Evolutionary conservation across 2,888 invertebrate species (phyloP), one percentile per base, ranked within the genome.

Genomic region (Plemyria rubiginata): DNA sequence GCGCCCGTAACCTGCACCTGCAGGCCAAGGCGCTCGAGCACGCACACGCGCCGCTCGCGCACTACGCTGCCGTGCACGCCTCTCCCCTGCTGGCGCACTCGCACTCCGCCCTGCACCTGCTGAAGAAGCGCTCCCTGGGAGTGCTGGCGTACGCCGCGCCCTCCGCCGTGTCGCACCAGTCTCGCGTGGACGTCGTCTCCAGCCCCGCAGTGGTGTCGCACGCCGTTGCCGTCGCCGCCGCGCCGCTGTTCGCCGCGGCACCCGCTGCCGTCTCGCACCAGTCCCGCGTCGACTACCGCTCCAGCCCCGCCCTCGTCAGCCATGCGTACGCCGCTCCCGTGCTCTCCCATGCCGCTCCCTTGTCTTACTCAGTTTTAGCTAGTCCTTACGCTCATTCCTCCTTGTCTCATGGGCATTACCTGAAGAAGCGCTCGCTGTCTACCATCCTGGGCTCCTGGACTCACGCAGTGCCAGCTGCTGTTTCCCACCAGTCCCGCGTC

Each of bases 1-100:
- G 84, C 77, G 89, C 91, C 54, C 92, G 91, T 68, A 89, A 88
- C 68, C 73, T 91, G 69, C 92, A 93, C 77, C 86, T 90, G 73
- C 90, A 92, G 73, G 92, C 92, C 69, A 92, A 92, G 74, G 89
- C 89, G 59, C 79, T 92, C 80, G 91, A 90, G 48, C 84, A 81
- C 62, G 84, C 36, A 46, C 84, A 81, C 62, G 84, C 36, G 80
- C 77, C 49, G 49, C 82, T 82, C 74, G 80, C 82, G 48, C 73
- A 79, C 57, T 71, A 74, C 58, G 54, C 70, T 5, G 16, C 73
- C 48, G 75, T 68, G 60, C 73, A 73, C 70, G 68, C 70, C 53
- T 75, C 82, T 38, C 81, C 86, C 58, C 74, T 84, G 56, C 76
- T 82, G 49, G 75, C 77, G 28, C 79, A 81, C 71, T 68, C 77